These are phyloP conservation scores for Cydia pomonella DNA, from an alignment of 1,140 invertebrate genomes.

Conservation along the genomic window DNA sequence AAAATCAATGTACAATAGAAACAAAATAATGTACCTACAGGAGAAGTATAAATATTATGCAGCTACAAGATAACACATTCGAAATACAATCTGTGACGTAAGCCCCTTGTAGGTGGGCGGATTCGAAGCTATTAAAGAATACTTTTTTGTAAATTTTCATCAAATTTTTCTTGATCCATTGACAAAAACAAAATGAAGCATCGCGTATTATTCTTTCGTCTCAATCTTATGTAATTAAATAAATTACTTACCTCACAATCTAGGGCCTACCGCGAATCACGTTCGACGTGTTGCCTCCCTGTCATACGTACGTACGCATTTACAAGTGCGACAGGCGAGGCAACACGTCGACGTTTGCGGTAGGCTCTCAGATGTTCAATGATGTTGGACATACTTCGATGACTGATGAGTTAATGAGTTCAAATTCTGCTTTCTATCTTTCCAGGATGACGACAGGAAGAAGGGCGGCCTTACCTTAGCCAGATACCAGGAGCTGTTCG, in stretches of 20 bases:
- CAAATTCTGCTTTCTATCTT: constrained; percentile 42
- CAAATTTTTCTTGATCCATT: background rate
- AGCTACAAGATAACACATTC: background rate
- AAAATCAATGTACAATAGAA: background rate
- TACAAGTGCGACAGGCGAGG: too few species aligned
- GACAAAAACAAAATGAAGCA: background rate
- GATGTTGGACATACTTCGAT: too few species aligned
- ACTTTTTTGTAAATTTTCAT: background rate
- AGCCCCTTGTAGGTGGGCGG: background rate
- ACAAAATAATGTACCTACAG: too few species aligned
- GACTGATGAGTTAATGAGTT: too few species aligned
- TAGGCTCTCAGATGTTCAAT: too few species aligned
- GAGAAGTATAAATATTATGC: too few species aligned
- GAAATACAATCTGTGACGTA: constrained; percentile 3
- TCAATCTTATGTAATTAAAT: too few species aligned
- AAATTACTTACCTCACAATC: too few species aligned
- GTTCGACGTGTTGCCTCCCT: too few species aligned
- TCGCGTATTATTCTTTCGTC: background rate
- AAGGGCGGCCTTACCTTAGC: constrained; percentile 87
- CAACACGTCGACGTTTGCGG: too few species aligned
- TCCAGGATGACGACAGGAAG: constrained; percentile 89
- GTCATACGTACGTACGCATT: too few species aligned
- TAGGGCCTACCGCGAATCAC: too few species aligned
- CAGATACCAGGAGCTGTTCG: constrained; percentile 91
- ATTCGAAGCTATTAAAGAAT: background rate